Evolutionary conservation across 2,888 invertebrate species (phyloP), one percentile per base, ranked within the genome.

Genomic region (Chalcis sispes): DNA sequence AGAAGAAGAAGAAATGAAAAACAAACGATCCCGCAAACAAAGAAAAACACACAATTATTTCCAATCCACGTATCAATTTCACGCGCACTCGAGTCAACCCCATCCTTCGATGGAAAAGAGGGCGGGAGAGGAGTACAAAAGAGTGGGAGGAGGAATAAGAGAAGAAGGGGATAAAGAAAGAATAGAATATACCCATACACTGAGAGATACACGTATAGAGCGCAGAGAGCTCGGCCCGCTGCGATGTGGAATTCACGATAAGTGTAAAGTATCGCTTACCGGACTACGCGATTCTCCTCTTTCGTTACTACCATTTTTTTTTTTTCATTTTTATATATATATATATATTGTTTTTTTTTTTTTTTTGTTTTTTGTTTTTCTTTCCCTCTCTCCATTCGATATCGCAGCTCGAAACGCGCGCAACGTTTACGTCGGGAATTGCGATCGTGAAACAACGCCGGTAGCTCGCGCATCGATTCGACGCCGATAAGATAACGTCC

Each of bases 241-340:
- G 50, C 64, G 72, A 77, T 69, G 20, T 20, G 69, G 48, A 76
- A 72, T 72, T 62, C 32, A 62, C 52, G 76, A 77, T 77, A 77
- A 77, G 72, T 69, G 72, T 72, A 69, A 72, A 72, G 72, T 77
- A 72, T 77, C 72, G 67, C 64, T 67, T 61, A 65, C 67, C 23
- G 40, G 59, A 29, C 25, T 42, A 42, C 56, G 67, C 54, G 54
- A 7, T n/a, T 10, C 36, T 36, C 10, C 36, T n/a, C n/a, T n/a
- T n/a, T n/a, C n/a, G n/a, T n/a, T n/a, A n/a, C n/a, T n/a, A n/a
- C n/a, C n/a, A n/a, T n/a, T n/a, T n/a, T n/a, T n/a, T n/a, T n/a
- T n/a, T n/a, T n/a, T n/a, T n/a, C n/a, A n/a, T n/a, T n/a, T 10
- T 10, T 7, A 10, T 36, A 36, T 4, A 36, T 36, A 36, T 36